Percentiles rank a stretch among this genome's conserved stretches.
Conservation (phyloP, 2,113 vertebrate genomes). For the Aldabrachelys gigantea region DNA sequence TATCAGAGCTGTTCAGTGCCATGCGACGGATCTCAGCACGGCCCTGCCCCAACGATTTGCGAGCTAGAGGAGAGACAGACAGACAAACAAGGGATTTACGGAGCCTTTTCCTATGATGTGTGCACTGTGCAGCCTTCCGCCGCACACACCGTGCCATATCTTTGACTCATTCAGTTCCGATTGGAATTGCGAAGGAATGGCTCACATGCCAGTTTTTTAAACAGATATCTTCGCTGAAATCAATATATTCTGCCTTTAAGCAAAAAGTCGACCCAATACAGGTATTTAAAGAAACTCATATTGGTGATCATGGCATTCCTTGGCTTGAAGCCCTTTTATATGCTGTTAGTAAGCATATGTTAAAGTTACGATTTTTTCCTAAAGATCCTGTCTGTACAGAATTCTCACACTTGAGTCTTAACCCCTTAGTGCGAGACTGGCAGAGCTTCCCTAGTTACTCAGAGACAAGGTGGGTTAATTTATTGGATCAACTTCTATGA, state of each 20-base stretch:
- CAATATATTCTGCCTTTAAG: neutral
- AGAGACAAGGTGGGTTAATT: no score
- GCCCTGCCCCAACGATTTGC: no score
- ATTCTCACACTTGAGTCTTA: neutral
- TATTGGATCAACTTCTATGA: neutral
- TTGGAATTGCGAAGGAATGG: neutral
- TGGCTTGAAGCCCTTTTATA: neutral
- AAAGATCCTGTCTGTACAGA: neutral
- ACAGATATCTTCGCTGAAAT: no score
- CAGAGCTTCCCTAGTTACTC: neutral
- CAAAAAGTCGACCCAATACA: neutral
- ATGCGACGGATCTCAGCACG: neutral
- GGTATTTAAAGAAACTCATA: neutral
- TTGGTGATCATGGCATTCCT: neutral
- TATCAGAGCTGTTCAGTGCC: no score
- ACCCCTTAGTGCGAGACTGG: neutral
- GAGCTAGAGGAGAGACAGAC: no score
- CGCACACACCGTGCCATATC: neutral
- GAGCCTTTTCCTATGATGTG: no score
- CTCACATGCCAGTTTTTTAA: neutral
- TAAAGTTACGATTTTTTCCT: neutral
- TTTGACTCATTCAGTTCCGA: accelerated
- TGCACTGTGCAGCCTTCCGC: no score
- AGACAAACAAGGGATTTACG: no score
- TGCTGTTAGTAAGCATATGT: neutral